Evolutionary conservation across 2,888 invertebrate genomes (phyloP).

Genomic region (Euproctis similis): DNA sequence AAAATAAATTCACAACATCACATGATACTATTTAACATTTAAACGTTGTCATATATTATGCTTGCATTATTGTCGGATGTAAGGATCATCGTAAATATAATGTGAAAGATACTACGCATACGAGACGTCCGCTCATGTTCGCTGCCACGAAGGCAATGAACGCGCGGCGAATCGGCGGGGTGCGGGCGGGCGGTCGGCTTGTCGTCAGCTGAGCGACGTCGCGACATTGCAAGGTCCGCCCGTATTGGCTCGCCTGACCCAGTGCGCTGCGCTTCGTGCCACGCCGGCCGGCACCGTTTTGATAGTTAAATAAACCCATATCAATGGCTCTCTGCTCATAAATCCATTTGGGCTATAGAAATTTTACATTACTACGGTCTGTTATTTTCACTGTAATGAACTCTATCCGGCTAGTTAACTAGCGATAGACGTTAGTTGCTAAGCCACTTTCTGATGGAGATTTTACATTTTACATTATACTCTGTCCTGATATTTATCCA

Average conservation of each 20-base stretch:
- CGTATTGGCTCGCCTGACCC: slow-evolving; percentile 64
- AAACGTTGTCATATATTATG: slow-evolving; percentile 10
- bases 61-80: slow-evolving; percentile 21
- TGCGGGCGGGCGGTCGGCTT: slow-evolving; percentile 38
- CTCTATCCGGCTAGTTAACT: too few species aligned
- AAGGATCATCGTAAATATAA: slow-evolving; percentile 26
- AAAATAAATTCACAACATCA: slow-evolving; percentile 23
- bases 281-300: slow-evolving; percentile 23
- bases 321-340: slow-evolving; percentile 11
- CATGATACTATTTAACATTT: slow-evolving; percentile 12
- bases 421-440: too few species aligned
- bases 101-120: slow-evolving; percentile 36
- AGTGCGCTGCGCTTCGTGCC: slow-evolving; percentile 48
- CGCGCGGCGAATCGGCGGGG: slow-evolving; percentile 68
- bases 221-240: slow-evolving; percentile 78
- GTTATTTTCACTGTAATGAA: too few species aligned
- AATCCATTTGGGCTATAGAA: too few species aligned
- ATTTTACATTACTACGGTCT: too few species aligned
- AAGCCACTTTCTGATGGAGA: too few species aligned
- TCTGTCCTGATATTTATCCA: too few species aligned
- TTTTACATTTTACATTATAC: too few species aligned
- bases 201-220: slow-evolving; percentile 74
- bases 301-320: slow-evolving; percentile 5
- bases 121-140: slow-evolving; percentile 60
- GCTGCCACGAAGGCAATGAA: slow-evolving; percentile 82